Conservation (phyloP, 2,113 vertebrate species). For the Hipposideros armiger region DNA sequence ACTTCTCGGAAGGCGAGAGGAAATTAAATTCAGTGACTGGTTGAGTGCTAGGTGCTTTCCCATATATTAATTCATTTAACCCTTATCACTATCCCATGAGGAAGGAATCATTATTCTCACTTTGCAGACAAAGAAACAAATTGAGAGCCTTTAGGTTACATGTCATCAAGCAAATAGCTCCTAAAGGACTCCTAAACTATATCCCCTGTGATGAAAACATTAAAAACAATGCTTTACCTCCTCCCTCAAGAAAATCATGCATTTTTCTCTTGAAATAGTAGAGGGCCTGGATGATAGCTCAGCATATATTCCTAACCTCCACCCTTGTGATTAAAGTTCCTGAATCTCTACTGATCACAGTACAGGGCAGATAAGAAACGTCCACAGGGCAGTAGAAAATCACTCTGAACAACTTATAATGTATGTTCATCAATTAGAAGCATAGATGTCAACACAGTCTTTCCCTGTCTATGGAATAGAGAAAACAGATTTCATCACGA, state of each 20-base stretch:
- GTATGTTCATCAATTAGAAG: background rate
- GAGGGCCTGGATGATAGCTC: background rate
- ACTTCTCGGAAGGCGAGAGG: background rate
- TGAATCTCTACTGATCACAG: background rate
- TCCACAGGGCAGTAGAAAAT: background rate
- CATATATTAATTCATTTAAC: background rate
- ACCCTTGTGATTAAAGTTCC: background rate
- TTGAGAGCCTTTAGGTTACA: background rate
- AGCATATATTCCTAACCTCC: background rate
- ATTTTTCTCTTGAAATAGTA: slow-evolving; percentile 35
- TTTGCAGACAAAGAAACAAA: background rate
- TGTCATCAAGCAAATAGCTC: background rate
- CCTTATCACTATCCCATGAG: background rate
- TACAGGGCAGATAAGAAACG: background rate
- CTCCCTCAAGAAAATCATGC: background rate
- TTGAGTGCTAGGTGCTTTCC: background rate
- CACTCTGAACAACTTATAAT: background rate
- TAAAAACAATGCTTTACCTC: background rate
- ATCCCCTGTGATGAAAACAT: background rate
- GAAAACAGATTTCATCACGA: background rate
- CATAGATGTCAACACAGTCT: background rate
- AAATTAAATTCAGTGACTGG: slow-evolving; percentile 13
- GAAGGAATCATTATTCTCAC: background rate
- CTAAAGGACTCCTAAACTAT: background rate
- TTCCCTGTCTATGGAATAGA: background rate